Evolutionary conservation across 2,888 invertebrate genomes (phyloP).

Genomic region (Ischnura elegans): DNA sequence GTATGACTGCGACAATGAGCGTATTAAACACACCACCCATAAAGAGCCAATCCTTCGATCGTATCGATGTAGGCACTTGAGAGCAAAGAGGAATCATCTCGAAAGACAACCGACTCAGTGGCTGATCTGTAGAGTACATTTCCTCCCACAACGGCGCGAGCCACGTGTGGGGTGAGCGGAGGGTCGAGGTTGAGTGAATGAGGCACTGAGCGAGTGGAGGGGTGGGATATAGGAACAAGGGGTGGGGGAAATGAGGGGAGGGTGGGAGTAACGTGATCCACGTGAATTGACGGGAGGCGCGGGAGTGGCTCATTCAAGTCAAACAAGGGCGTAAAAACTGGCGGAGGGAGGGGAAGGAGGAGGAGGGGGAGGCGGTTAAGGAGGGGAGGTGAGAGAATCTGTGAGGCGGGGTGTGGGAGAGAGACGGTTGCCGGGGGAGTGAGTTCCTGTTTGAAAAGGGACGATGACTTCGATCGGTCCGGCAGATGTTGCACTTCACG

Average conservation of each 20-base stretch:
- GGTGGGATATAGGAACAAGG: neutral
- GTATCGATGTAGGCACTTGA: too few species aligned
- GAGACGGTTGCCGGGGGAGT: neutral
- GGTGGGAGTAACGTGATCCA: conserved; percentile 36
- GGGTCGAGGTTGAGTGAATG: neutral
- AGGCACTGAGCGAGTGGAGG: neutral
- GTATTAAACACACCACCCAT: too few species aligned
- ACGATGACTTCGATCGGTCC: conserved; percentile 30
- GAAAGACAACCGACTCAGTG: too few species aligned
- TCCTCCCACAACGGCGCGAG: neutral
- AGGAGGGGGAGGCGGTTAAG: too few species aligned
- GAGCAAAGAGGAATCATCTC: too few species aligned
- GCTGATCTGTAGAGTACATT: neutral
- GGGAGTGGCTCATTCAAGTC: conserved; percentile 34
- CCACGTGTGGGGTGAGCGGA: neutral
- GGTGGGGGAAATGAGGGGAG: neutral
- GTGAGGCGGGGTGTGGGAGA: neutral
- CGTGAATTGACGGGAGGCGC: conserved; percentile 51
- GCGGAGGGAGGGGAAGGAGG: neutral
- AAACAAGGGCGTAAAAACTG: neutral
- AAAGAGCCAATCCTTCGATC: too few species aligned
- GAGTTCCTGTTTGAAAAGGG: neutral
- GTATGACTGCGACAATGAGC: too few species aligned
- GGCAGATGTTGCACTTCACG: neutral
- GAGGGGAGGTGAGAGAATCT: neutral